A percentile compares a stretch with the other conserved stretches of the same genome.
phyloP scores from a whole-genome alignment of 2,888 invertebrate genomes.

The Vandiemenella viatica region DNA sequence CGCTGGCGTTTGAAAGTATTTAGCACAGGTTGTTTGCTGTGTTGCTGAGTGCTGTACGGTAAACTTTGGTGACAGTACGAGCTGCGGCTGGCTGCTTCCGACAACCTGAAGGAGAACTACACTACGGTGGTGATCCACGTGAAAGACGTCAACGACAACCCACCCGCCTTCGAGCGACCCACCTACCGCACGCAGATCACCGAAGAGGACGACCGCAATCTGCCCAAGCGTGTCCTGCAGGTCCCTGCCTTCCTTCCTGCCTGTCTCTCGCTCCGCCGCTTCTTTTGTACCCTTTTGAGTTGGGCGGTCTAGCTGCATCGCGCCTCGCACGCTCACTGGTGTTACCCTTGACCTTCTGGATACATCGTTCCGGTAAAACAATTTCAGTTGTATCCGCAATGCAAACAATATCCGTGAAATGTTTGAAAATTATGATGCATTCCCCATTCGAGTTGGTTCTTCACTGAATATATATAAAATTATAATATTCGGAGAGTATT shows the following conservation, averaged over 20 bases:
- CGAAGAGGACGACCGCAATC: constrained; percentile 86
- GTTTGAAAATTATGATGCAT: neutral
- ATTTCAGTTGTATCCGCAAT: too few relatives aligned
- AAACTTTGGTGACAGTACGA: constrained; percentile 71
- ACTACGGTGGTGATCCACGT: constrained; percentile 93
- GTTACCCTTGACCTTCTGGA: too few relatives aligned
- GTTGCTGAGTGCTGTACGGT: constrained; percentile 25
- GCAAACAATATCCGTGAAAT: neutral
- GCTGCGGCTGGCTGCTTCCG: constrained; percentile 83
- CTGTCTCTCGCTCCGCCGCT: constrained; percentile 10
- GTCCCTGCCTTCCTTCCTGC: too few relatives aligned
- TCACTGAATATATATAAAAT: too few relatives aligned
- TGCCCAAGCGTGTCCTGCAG: constrained; percentile 87
- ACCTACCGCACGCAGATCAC: constrained; percentile 91
- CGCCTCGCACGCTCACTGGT: too few relatives aligned
- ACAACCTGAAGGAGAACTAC: constrained; percentile 93
- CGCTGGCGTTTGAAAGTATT: too few relatives aligned
- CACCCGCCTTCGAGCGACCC: constrained; percentile 88
- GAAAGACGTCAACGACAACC: constrained; percentile 96
- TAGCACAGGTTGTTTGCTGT: too few relatives aligned
- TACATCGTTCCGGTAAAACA: too few relatives aligned
- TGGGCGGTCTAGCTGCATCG: too few relatives aligned
- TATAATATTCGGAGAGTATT: too few relatives aligned
- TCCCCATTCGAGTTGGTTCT: too few relatives aligned
- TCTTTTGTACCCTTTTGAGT: too few relatives aligned